Conservation (phyloP, 2,797 vertebrate genomes). For the Artibeus jamaicensis region DNA sequence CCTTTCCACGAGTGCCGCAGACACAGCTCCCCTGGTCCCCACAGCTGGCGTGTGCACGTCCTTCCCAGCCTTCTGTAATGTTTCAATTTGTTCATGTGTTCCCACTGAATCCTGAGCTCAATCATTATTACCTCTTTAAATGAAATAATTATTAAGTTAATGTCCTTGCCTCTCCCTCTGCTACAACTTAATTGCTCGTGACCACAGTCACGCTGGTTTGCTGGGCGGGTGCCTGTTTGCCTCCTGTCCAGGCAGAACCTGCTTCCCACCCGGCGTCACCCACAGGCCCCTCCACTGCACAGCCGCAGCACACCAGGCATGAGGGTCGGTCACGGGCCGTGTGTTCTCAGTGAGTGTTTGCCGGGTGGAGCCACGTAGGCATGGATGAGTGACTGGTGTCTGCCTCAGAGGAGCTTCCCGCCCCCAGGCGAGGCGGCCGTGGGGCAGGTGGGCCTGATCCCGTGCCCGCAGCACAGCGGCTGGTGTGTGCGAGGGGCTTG, state of each 20-base stretch:
- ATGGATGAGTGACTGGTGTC: neutral
- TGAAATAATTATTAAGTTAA: neutral
- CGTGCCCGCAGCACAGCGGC: neutral
- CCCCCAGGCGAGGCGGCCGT: neutral
- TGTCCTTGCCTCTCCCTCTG: neutral
- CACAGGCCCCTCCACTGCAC: neutral
- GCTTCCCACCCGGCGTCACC: neutral
- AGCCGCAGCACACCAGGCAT: neutral
- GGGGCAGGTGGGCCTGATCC: neutral
- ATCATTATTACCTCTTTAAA: neutral
- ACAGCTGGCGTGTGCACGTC: neutral
- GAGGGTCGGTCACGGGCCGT: accelerated
- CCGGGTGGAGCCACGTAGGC: neutral
- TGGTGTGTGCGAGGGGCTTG: neutral
- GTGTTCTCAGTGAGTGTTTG: neutral
- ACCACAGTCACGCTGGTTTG: neutral
- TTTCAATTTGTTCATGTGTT: neutral
- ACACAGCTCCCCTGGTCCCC: neutral
- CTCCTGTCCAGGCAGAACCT: neutral
- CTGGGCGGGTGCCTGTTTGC: neutral
- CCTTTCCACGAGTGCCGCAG: neutral
- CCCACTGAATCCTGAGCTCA: neutral
- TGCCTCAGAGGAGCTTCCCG: neutral
- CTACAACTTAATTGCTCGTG: neutral
- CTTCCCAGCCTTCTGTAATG: neutral